Evolutionary conservation across 2,113 vertebrate genomes (phyloP), one percentile per base, ranked within the genome.

Genomic region (Chauna torquata): DNA sequence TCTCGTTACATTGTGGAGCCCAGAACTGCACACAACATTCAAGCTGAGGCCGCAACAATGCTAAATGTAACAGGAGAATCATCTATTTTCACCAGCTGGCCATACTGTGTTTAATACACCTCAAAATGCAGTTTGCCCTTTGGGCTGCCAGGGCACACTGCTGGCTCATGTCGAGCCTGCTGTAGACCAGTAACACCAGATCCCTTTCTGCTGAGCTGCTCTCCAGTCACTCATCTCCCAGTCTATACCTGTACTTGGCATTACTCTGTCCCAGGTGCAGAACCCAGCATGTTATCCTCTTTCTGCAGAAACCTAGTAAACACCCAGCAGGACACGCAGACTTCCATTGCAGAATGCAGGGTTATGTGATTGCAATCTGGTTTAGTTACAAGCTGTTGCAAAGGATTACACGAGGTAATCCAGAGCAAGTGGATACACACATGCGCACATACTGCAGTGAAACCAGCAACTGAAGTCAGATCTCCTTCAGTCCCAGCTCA

Each of bases 341-440:
- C 3, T 62, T 79, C 32, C 30, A 34, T 11, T 77, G 8, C 7
- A 59, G 64, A 86, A 25, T 15, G 3, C 15, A 47, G 14, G 2
- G 3, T 54, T 23, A 65, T 7, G 8, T 89, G 7, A 17, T 71
- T 79, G 28, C 8, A 49, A 18, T 11, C 68, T 0, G 0, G 7
- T 71, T 85, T 78, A 40, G 8, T 82, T 50, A 34, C 8, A 82
- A 79, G 9, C 4, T 82, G 71, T 58, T 55, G 7, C 70, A 66
- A 91, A 55, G 55, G 54, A 54, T 34, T 81, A 16, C 25, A 82
- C 12, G 2, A 27, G 13, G 7, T 47, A 71, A 68, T 50, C 32
- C 25, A 58, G 44, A 54, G 3, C 15, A 45, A 0, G 0, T 12
- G 36, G 47, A 62, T 38, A 47, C 4, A 13, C 3, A 47, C 12